Conservation (phyloP, 2,888 invertebrate species). For the Timema podura region DNA sequence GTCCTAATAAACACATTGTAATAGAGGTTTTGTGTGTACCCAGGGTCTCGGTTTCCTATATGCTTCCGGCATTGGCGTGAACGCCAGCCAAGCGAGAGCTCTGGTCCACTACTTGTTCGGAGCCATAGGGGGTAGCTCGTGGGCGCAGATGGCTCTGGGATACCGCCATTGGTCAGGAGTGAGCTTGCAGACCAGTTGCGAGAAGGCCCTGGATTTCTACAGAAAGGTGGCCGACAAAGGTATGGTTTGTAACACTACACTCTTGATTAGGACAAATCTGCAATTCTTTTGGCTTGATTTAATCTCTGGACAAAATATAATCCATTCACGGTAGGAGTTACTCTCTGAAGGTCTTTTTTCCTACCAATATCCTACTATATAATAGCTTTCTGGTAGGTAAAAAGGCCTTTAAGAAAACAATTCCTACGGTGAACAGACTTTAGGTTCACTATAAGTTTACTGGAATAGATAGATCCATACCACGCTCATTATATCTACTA, state of each 20-base stretch:
- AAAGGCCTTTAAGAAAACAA: too few relatives aligned
- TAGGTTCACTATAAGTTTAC: too few relatives aligned
- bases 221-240: constrained; percentile 86
- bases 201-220: constrained; percentile 86
- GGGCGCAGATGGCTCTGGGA: constrained; percentile 95
- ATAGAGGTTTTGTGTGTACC: constrained; percentile 28
- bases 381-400: too few relatives aligned
- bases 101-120: constrained; percentile 89
- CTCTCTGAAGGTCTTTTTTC: too few relatives aligned
- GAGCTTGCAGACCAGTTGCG: constrained; percentile 84
- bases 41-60: constrained; percentile 84
- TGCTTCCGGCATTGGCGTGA: constrained; percentile 80
- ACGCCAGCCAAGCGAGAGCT: constrained; percentile 83
- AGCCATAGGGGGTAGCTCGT: constrained; percentile 84
- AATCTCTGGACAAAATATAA: neutral
- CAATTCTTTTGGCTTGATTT: constrained; percentile 7
- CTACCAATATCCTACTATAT: too few relatives aligned
- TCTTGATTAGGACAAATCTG: neutral
- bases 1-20: too few relatives aligned
- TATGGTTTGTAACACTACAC: constrained; percentile 38
- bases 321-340: too few relatives aligned
- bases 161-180: constrained; percentile 93
- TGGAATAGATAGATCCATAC: too few relatives aligned
- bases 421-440: too few relatives aligned
- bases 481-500: too few relatives aligned